Evolutionary conservation across 2,113 vertebrate species (phyloP).

Genomic region (Cyanoderma ruficeps): DNA sequence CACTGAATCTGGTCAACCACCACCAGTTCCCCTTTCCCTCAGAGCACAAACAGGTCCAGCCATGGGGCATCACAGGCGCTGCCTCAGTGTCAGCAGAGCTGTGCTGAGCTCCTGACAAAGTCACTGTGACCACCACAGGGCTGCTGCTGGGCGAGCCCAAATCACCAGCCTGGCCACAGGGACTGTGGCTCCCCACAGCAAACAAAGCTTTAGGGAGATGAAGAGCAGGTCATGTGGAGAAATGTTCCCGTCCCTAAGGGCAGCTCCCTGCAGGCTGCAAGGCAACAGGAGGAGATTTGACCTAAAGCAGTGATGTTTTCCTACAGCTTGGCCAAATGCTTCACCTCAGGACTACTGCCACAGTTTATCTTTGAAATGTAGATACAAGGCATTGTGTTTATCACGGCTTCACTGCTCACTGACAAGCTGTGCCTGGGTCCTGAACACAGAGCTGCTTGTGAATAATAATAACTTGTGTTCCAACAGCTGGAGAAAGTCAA

Average conservation of each 20-base stretch:
- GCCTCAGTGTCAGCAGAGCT: neutral
- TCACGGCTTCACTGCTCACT: neutral
- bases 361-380: neutral
- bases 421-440: neutral
- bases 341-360: neutral
- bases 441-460: neutral
- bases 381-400: neutral
- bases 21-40: neutral
- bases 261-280: neutral
- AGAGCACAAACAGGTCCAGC: neutral
- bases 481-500: constrained; percentile 15
- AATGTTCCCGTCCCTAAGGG: neutral
- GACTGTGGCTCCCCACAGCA: neutral
- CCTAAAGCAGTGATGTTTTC: neutral
- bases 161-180: neutral
- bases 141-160: neutral
- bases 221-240: neutral
- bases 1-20: neutral
- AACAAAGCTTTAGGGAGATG: neutral
- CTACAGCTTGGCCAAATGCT: neutral
- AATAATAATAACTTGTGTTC: neutral
- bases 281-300: neutral
- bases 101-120: neutral
- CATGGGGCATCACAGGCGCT: accelerated
- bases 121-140: neutral